phyloP scores from a whole-genome alignment of 2,797 vertebrate species.

The Smutsia gigantea region DNA sequence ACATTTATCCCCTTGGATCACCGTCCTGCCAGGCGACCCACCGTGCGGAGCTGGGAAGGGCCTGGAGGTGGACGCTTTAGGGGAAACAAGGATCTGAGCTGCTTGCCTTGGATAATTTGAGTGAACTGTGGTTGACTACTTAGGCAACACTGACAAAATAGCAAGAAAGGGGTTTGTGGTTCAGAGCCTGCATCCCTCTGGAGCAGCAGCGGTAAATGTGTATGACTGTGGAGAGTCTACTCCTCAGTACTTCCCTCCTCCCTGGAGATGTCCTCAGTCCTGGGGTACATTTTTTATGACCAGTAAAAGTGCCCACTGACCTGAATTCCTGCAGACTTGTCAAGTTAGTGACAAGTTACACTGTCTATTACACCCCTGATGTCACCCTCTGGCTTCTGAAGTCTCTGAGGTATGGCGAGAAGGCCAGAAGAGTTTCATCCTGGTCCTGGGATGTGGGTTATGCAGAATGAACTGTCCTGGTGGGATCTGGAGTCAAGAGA shows the following conservation, averaged over 20 bases:
- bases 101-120: neutral
- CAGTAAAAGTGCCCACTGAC: rapidly evolving
- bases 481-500: neutral
- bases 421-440: rapidly evolving
- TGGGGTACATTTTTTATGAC: rapidly evolving
- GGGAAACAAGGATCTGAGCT: rapidly evolving
- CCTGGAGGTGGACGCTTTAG: rapidly evolving
- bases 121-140: rapidly evolving
- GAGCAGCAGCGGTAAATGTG: rapidly evolving
- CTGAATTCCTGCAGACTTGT: rapidly evolving
- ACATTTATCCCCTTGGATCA: rapidly evolving
- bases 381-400: neutral
- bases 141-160: rapidly evolving
- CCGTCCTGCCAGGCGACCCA: rapidly evolving
- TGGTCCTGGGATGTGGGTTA: rapidly evolving
- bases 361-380: rapidly evolving
- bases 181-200: rapidly evolving
- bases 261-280: rapidly evolving
- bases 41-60: rapidly evolving
- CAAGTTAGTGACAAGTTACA: too few species aligned
- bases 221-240: rapidly evolving
- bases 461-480: rapidly evolving
- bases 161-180: too few species aligned
- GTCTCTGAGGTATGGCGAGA: neutral
- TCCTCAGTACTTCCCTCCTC: too few species aligned